A percentile compares a stretch with the other conserved stretches of the same genome.
phyloP scores from a whole-genome alignment of 1,140 invertebrate species.

The Scaptomyza pallida region DNA sequence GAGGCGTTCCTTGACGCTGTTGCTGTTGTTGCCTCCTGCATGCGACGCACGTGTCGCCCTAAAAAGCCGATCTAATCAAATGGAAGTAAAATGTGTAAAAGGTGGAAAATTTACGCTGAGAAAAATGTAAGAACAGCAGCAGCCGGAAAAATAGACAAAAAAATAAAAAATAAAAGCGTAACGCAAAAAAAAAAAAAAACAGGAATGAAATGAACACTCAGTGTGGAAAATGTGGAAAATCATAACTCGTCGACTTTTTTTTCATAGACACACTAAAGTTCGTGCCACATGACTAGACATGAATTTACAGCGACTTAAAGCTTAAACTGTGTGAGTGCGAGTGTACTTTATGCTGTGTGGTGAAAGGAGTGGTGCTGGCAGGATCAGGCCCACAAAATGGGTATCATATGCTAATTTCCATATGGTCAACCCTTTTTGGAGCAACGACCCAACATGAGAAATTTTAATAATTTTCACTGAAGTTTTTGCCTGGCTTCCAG shows the following conservation, averaged over 20 bases:
- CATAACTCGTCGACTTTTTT: slow-evolving; percentile 63
- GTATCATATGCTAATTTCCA: slow-evolving; percentile 82
- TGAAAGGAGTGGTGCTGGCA: neutral
- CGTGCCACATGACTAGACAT: slow-evolving; percentile 60
- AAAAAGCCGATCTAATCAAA: slow-evolving; percentile 80
- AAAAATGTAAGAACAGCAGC: slow-evolving; percentile 45
- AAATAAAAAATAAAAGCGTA: slow-evolving; percentile 5
- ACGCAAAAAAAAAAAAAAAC: slow-evolving; percentile 19
- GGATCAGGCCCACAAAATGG: slow-evolving; percentile 40
- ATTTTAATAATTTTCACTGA: slow-evolving; percentile 79
- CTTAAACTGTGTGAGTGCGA: slow-evolving; percentile 42
- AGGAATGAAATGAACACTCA: slow-evolving; percentile 33
- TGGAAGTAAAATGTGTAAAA: slow-evolving; percentile 83
- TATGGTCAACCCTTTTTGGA: slow-evolving; percentile 76
- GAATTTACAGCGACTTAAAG: slow-evolving; percentile 57
- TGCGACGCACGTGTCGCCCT: slow-evolving; percentile 64
- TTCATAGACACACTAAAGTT: slow-evolving; percentile 37
- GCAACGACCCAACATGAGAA: slow-evolving; percentile 63
- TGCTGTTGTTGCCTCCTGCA: slow-evolving; percentile 9
- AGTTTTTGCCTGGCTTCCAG: slow-evolving; percentile 66
- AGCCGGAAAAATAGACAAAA: slow-evolving; percentile 41
- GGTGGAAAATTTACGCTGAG: slow-evolving; percentile 74
- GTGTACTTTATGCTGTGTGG: neutral
- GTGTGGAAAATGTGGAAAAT: slow-evolving; percentile 64
- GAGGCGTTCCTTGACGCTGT: slow-evolving; percentile 42